phyloP scores from a whole-genome alignment of 2,888 invertebrate species.

The Aporophyla nigra region DNA sequence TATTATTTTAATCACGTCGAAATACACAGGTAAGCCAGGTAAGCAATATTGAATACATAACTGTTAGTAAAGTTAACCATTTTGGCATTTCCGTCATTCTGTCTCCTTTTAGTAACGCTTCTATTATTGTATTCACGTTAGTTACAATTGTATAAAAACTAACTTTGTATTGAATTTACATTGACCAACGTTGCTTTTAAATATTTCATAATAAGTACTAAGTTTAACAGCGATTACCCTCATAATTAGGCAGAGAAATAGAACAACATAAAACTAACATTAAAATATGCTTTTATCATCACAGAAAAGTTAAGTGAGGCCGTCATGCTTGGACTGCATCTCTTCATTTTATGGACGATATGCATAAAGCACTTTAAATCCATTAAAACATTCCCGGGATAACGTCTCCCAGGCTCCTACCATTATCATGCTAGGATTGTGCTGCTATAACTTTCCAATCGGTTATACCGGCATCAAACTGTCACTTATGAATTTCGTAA shows the following conservation, averaged over 20 bases:
- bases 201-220: constrained; percentile 18
- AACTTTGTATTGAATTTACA: constrained; percentile 19
- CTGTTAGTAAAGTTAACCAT: constrained; percentile 65
- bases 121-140: constrained; percentile 38
- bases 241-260: constrained; percentile 22
- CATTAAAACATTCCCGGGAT: constrained; percentile 85
- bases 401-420: constrained; percentile 76
- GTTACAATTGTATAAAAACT: constrained; percentile 15
- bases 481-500: constrained; percentile 76
- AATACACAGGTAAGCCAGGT: constrained; percentile 61
- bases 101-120: constrained; percentile 51
- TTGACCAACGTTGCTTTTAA: constrained; percentile 18
- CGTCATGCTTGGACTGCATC: constrained; percentile 71
- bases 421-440: constrained; percentile 79
- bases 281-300: constrained; percentile 44
- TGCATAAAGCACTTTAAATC: constrained; percentile 84
- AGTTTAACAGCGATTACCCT: neutral
- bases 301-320: constrained; percentile 61
- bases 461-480: constrained; percentile 68
- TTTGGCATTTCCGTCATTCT: constrained; percentile 70
- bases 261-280: constrained; percentile 50
- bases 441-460: constrained; percentile 78
- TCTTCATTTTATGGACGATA: constrained; percentile 80
- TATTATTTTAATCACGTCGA: constrained; percentile 50
- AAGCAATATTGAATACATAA: constrained; percentile 50